Evolutionary conservation across 2,797 vertebrate genomes (phyloP), one percentile per base, ranked within the genome.

Genomic region (Orientallactaga sibirica): DNA sequence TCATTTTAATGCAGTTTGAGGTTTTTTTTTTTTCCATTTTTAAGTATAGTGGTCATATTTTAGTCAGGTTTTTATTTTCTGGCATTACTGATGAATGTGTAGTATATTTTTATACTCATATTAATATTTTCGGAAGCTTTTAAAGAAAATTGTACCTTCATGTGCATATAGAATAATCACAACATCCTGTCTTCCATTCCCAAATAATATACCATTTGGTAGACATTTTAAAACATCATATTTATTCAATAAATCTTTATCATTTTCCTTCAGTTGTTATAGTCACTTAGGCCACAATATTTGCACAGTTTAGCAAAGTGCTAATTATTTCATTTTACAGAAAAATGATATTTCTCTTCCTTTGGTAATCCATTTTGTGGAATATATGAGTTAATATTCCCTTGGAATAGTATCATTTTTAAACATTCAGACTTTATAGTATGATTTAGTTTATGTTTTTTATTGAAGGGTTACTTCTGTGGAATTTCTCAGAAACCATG

Each of bases 91-190:
- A 74, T 67, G 3, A 76, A 55, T 33, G 7, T 66, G 5, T 77
- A 74, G 16, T 88, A 89, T 18, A 73, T 95, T 93, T 93, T 94
- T 25, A 62, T 2, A 73, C 6, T 81, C 61, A 37, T 77, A 22
- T 18, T 76, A 43, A 29, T 88, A 18, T 48, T 73, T 24, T 78
- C 25, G 82, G 62, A 58, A 58, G 15, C 55, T 58, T 58, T 16
- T 16, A 58, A 58, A 58, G 55, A 58, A 58, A 58, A 58, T n/a
- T 81, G 90, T 78, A 83, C 18, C 70, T 71, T 86, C 29, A 29
- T 62, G n/a, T 73, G 22, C 78, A 86, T 7, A 29, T 52, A 89
- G 33, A 27, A 20, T 48, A 84, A 82, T 86, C 25, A 52, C 92
- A 82, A 73, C 55, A 61, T 71, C 62, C 22, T 24, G 15, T 61